These are phyloP conservation scores for Leucophenga maculata DNA, from an alignment of 2,888 invertebrate species.

Conservation along the genomic window DNA sequence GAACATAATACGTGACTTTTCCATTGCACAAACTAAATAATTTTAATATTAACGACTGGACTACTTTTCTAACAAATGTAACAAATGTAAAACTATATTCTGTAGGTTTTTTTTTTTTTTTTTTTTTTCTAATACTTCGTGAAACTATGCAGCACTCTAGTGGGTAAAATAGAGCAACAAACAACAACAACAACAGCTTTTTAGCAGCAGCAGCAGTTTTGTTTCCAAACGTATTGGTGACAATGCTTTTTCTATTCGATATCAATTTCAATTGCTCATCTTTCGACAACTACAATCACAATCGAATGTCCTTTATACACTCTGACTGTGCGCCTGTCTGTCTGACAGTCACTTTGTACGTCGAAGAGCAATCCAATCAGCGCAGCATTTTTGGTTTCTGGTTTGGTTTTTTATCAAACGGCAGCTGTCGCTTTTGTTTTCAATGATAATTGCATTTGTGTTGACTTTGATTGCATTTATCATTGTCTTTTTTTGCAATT, in stretches of 20 bases:
- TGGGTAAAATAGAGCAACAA: constrained; percentile 40
- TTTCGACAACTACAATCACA: constrained; percentile 44
- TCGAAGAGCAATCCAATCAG: constrained; percentile 42
- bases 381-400: constrained; percentile 38
- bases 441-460: constrained; percentile 64
- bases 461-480: constrained; percentile 55
- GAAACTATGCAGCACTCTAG: background rate
- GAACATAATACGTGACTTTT: too few relatives aligned
- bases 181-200: constrained; percentile 26
- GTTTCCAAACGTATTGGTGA: constrained; percentile 47
- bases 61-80: too few relatives aligned
- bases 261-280: constrained; percentile 52
- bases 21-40: too few relatives aligned
- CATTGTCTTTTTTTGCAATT: constrained; percentile 40
- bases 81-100: too few relatives aligned
- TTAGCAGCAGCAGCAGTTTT: constrained; percentile 30
- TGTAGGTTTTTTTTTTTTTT: too few relatives aligned
- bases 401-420: constrained; percentile 47
- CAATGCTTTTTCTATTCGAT: constrained; percentile 49
- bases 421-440: constrained; percentile 63
- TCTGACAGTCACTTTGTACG: too few relatives aligned
- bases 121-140: too few relatives aligned
- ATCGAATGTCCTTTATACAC: background rate
- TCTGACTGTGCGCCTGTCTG: background rate
- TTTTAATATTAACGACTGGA: too few relatives aligned